Evolutionary conservation across 2,888 invertebrate genomes (phyloP).

Genomic region (Caenorhabditis angaria): DNA sequence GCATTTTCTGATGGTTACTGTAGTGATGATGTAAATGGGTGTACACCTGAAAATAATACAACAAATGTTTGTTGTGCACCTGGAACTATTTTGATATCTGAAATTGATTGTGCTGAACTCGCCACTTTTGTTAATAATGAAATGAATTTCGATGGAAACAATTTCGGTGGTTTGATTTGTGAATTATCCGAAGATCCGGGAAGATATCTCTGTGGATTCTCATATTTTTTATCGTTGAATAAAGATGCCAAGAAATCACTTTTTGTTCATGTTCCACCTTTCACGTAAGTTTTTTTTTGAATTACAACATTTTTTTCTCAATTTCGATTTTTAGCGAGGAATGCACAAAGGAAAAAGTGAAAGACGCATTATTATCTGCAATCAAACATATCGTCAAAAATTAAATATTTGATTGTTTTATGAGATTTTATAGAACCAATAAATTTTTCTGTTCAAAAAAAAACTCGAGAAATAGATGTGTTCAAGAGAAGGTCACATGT

Average conservation of each 20-base stretch:
- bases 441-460: not conserved
- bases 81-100: constrained; percentile 14
- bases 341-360: constrained; percentile 34
- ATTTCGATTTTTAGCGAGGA: constrained; percentile 21
- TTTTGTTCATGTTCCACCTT: constrained; percentile 56
- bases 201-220: constrained; percentile 58
- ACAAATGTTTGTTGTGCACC: constrained; percentile 16
- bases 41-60: constrained; percentile 23
- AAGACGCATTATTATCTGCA: constrained; percentile 29
- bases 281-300: constrained; percentile 25
- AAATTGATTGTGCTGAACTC: constrained; percentile 30
- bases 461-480: no score
- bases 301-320: no score
- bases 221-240: constrained; percentile 52
- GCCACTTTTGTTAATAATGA: constrained; percentile 25
- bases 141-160: constrained; percentile 17
- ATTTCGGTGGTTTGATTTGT: constrained; percentile 19
- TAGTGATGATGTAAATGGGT: constrained; percentile 48
- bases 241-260: constrained; percentile 41
- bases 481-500: not conserved
- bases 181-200: constrained; percentile 48
- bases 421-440: not conserved
- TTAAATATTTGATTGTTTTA: not conserved
- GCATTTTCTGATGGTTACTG: constrained; percentile 55
- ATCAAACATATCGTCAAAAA: constrained; percentile 16